phyloP scores from a whole-genome alignment of 2,888 invertebrate species.

The Philonicus albiceps region DNA sequence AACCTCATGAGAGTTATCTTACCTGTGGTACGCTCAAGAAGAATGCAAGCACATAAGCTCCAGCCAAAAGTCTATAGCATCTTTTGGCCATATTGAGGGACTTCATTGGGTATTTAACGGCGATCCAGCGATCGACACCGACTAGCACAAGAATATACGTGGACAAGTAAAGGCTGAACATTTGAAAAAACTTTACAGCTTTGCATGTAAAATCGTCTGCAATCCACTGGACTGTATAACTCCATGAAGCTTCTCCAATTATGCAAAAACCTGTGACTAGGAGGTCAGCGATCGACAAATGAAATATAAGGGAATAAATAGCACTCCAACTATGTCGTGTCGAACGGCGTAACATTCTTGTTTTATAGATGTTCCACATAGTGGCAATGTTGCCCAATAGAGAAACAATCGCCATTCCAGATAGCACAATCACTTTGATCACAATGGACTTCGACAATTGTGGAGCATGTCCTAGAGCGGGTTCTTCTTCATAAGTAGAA shows the following conservation, averaged over 20 bases:
- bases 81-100: constrained; percentile 72
- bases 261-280: constrained; percentile 83
- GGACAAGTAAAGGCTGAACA: constrained; percentile 82
- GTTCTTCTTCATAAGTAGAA: constrained; percentile 38
- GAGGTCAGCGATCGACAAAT: constrained; percentile 83
- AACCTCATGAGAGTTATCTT: constrained; percentile 44
- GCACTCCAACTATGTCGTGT: constrained; percentile 73
- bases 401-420: constrained; percentile 76
- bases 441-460: constrained; percentile 70
- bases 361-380: constrained; percentile 76
- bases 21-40: constrained; percentile 85
- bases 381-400: constrained; percentile 79
- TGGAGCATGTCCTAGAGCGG: constrained; percentile 71
- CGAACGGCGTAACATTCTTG: constrained; percentile 67
- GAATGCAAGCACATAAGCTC: constrained; percentile 77
- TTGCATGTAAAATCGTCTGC: constrained; percentile 82
- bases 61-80: constrained; percentile 72
- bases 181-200: constrained; percentile 80
- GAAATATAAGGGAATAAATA: constrained; percentile 79
- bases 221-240: constrained; percentile 80
- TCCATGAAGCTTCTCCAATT: constrained; percentile 83
- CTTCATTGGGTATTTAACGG: constrained; percentile 82
- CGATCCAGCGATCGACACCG: constrained; percentile 82
- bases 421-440: constrained; percentile 73
- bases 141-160: constrained; percentile 84